Base-by-base conservation (phyloP, 2,113 vertebrate species). In the Edolisoma coerulescens region DNA sequence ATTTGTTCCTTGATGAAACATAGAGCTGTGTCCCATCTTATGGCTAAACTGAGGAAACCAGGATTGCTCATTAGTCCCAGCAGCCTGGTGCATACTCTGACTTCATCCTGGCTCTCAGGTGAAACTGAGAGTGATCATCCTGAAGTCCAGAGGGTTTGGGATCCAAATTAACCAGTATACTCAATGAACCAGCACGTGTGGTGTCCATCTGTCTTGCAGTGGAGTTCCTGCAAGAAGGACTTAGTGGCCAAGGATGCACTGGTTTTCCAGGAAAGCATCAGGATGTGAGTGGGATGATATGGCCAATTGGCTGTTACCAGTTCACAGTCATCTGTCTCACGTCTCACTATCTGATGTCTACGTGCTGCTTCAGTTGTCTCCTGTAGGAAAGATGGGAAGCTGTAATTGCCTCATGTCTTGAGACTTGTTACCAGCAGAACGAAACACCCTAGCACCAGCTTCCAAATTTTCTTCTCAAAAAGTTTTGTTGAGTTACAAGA, bases 191-290 rank as follows among this genome's bases (percentile, higher is more conserved):
- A 60, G 32, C 6, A 19, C 1, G 2, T n/a, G 37, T 7, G 10
- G 28, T 3, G 4, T 37, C 26, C 17, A 18, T 15, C 15, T 69
- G 41, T 47, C 60, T 47, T 87, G 26, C 37, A 61, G 18, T 6
- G 27, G 44, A 89, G 24, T 5, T 87, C 39, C 37, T 52, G 45
- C 23, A 60, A 42, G 45, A 57, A 41, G 28, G 10, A 59, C n/a
- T 35, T 10, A 12, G n/a, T 15, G 22, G 54, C 30, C 1, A 5
- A 37, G 42, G 47, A 45, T 2, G 2, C 8, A 9, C 7, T 3
- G 5, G 18, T 41, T 18, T 39, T 86, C 49, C 45, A 69, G 41
- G 24, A 73, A 70, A 35, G 30, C 10, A 64, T 49, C 26, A 82
- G 24, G 41, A 60, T 15, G 16, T 27, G 52, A 75, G 7, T 0